Conservation (phyloP, 2,113 vertebrate genomes). For the Corapipo altera region DNA sequence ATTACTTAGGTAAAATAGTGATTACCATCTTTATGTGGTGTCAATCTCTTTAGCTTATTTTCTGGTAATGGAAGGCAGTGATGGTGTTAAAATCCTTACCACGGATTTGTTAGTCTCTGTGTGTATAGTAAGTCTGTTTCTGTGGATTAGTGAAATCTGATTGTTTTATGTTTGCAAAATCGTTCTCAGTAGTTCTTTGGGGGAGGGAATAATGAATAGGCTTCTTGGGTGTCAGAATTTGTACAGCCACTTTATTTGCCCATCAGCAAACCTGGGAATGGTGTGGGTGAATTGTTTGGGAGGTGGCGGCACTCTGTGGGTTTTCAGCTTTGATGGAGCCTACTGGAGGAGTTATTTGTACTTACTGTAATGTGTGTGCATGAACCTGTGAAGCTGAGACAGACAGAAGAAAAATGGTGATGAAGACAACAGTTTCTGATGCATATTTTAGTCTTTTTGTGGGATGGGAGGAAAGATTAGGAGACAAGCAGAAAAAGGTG, state of each 20-base stretch:
- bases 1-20: background rate
- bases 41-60: background rate
- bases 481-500: background rate
- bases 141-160: background rate
- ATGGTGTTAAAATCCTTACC: background rate
- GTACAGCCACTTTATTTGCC: background rate
- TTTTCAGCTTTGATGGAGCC: background rate
- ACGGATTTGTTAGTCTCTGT: background rate
- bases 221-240: background rate
- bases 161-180: background rate
- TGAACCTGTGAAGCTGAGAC: accelerated
- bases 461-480: background rate
- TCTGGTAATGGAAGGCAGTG: background rate
- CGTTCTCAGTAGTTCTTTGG: background rate
- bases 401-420: background rate
- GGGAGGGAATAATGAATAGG: background rate
- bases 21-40: background rate
- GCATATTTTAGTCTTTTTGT: background rate
- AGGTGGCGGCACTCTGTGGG: background rate
- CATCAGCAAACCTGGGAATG: background rate
- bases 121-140: background rate
- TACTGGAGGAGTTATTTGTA: background rate
- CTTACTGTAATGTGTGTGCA: background rate
- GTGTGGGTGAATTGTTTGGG: background rate
- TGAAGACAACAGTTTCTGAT: background rate